phyloP scores from a whole-genome alignment of 1,140 invertebrate species.

The Tachypleus tridentatus region DNA sequence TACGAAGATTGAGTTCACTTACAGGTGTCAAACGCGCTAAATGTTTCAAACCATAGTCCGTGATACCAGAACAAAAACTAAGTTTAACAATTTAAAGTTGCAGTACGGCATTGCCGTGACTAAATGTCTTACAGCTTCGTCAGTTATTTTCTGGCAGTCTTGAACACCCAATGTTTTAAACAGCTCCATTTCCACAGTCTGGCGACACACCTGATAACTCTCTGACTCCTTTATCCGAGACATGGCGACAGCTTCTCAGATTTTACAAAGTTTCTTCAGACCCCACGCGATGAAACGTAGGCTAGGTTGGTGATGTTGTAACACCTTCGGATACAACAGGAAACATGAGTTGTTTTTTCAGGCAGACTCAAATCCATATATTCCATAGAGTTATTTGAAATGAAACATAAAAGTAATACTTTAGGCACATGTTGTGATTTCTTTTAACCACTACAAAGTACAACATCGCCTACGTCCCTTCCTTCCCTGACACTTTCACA shows the following conservation, averaged over 20 bases:
- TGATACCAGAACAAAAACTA: slow-evolving; percentile 85
- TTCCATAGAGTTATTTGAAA: too few species aligned
- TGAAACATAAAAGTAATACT: too few species aligned
- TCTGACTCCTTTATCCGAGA: slow-evolving; percentile 77
- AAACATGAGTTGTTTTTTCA: slow-evolving; percentile 50
- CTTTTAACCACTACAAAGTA: too few species aligned
- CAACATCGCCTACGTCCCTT: too few species aligned
- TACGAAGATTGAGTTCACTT: slow-evolving; percentile 71
- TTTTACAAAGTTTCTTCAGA: slow-evolving; percentile 68
- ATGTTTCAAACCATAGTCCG: slow-evolving; percentile 78
- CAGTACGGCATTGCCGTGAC: slow-evolving; percentile 53
- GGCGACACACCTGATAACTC: slow-evolving; percentile 62
- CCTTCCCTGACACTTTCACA: too few species aligned
- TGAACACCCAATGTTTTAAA: slow-evolving; percentile 79
- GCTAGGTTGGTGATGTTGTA: slow-evolving; percentile 74
- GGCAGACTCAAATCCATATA: too few species aligned
- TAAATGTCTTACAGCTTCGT: slow-evolving; percentile 74
- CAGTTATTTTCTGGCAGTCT: slow-evolving; percentile 85
- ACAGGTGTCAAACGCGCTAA: slow-evolving; percentile 69
- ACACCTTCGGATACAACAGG: slow-evolving; percentile 77
- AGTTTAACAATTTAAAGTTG: slow-evolving; percentile 74
- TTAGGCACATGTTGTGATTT: too few species aligned
- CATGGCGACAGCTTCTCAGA: slow-evolving; percentile 77
- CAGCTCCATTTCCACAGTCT: slow-evolving; percentile 43
- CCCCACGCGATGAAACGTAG: slow-evolving; percentile 74